Evolutionary conservation across 2,113 vertebrate species (phyloP), one percentile per base, ranked within the genome.

Genomic region (Tupaia tana): DNA sequence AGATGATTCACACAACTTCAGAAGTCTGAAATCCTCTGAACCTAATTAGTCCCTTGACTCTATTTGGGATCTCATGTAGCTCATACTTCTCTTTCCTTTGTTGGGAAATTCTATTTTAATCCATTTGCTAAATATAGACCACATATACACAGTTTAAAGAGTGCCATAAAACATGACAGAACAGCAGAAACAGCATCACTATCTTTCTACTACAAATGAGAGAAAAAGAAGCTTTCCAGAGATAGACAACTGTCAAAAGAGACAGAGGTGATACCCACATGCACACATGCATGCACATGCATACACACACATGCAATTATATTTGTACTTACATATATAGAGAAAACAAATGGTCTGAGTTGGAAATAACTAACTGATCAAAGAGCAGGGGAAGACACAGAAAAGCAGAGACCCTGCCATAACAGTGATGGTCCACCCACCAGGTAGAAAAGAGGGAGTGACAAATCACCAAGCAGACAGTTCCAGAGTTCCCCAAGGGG

Each of bases 91-190:
- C 83, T 86, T 71, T n/a, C 59, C 54, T 80, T 75, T 84, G 73
- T 1, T 27, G 63, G 31, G 16, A 85, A 74, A 81, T 70, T 77
- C 78, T 82, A 78, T 88, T 94, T 96, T 95, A 74, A 80, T 56
- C 63, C 58, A 56, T 54, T 79, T 90, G 78, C 24, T 95, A 94
- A 96, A 96, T 77, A 71, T 11, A 89, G 15, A 79, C 74, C 27
- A 59, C 27, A 67, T 29, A 84, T 4, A 92, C 81, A 85, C 34
- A 96, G 82, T 18, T 69, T 77, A 92, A 84, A 75, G 61, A 81
- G 0, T 71, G 73, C 58, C 67, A 90, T 80, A 90, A 94, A 96
- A 96, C 93, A 31, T 25, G 69, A 74, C 14, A 10, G 3, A 69
- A 66, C 0, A 73, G 83, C 34, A 56, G 11, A 86, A 81, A 88